These are phyloP conservation scores for Brachyrhaphis roseni DNA, from an alignment of 2,797 vertebrate species.

Conservation along the genomic window DNA sequence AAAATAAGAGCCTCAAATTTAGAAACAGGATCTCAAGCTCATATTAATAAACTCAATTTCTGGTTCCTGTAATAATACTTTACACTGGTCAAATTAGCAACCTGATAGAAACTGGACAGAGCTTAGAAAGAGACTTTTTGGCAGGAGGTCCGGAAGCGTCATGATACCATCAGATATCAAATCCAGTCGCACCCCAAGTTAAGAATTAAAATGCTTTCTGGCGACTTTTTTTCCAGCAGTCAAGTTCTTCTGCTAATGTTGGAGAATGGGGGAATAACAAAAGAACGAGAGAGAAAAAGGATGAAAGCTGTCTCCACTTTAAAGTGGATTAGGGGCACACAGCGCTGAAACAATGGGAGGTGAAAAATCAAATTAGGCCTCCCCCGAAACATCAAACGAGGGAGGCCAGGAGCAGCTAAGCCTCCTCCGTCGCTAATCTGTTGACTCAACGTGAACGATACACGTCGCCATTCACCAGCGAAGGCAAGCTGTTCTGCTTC, in stretches of 20 bases:
- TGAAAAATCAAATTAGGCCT: constrained; percentile 87
- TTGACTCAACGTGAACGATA: constrained; percentile 82
- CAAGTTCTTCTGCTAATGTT: background rate
- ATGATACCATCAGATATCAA: background rate
- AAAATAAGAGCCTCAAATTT: background rate
- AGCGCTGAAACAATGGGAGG: constrained; percentile 87
- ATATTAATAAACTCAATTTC: background rate
- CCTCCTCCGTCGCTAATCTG: constrained; percentile 83
- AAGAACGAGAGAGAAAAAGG: constrained; percentile 51
- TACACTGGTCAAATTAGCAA: background rate
- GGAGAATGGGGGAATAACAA: constrained; percentile 8
- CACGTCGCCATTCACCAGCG: constrained; percentile 64
- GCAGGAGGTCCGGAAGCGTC: background rate
- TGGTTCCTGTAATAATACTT: background rate
- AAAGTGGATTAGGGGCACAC: constrained; percentile 86
- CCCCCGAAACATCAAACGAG: constrained; percentile 82
- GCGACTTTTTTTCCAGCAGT: background rate
- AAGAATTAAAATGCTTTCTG: background rate
- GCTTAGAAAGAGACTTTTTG: background rate
- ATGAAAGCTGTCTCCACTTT: constrained; percentile 86
- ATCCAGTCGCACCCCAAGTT: no score
- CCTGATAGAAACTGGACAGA: background rate
- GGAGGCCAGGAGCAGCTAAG: constrained; percentile 77
- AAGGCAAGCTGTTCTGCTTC: constrained; percentile 72
- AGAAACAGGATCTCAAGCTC: background rate